These are phyloP conservation scores for Hipposideros armiger DNA, from an alignment of 2,113 vertebrate species.

Conservation along the genomic window DNA sequence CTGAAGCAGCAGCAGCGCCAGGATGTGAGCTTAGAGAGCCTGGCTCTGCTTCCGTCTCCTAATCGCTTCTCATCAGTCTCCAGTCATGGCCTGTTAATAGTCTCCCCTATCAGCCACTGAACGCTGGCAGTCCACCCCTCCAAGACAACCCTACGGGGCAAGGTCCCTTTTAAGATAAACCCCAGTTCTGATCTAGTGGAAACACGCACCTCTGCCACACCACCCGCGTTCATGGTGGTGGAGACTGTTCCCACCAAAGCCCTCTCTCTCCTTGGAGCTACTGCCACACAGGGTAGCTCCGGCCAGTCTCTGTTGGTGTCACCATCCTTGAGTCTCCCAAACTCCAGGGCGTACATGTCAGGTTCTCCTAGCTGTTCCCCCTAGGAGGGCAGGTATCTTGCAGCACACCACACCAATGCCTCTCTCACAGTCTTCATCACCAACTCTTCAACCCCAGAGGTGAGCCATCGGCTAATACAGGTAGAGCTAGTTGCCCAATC, in stretches of 20 bases:
- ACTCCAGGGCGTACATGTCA: neutral
- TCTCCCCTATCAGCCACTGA: too few relatives aligned
- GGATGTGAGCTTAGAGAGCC: neutral
- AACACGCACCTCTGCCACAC: neutral
- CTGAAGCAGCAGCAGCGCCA: neutral
- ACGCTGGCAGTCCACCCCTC: neutral
- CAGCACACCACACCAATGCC: neutral
- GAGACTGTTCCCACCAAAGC: neutral
- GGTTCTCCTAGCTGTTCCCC: neutral
- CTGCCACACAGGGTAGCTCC: neutral
- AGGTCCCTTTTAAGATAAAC: neutral
- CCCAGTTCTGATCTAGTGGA: neutral
- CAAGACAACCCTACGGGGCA: neutral
- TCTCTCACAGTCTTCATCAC: neutral
- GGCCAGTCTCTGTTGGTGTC: neutral
- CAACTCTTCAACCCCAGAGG: neutral
- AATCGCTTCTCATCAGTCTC: neutral
- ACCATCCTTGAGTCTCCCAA: neutral
- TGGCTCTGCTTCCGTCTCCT: neutral
- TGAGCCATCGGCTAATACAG: neutral
- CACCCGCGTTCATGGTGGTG: neutral
- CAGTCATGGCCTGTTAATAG: neutral
- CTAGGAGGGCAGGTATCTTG: rapidly evolving
- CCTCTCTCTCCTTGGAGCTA: neutral
- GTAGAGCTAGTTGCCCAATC: neutral